These are phyloP conservation scores for Agapornis canus DNA, from an alignment of 2,797 vertebrate genomes.

Conservation along the genomic window DNA sequence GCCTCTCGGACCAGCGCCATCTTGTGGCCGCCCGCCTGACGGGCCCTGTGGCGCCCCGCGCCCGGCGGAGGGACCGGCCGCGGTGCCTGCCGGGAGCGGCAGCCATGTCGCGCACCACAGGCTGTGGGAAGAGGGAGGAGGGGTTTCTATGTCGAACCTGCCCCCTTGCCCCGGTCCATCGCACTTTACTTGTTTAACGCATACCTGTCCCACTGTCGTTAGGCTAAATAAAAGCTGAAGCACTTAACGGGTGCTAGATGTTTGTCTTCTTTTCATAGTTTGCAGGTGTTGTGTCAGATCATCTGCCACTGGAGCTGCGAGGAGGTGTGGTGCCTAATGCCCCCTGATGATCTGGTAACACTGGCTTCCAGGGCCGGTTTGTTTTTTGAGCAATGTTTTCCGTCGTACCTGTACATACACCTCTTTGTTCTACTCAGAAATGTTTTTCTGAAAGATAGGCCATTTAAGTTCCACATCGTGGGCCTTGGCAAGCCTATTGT, in stretches of 20 bases:
- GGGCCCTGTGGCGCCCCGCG: background rate
- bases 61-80: background rate
- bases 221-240: accelerated
- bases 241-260: no score
- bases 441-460: background rate
- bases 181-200: accelerated
- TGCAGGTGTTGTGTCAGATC: accelerated
- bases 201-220: accelerated
- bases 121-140: background rate
- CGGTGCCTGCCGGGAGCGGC: constrained; percentile 47
- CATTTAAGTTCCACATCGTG: background rate
- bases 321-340: background rate
- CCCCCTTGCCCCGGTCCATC: accelerated
- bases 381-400: background rate
- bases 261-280: accelerated
- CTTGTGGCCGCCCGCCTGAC: background rate
- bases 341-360: accelerated
- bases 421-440: background rate
- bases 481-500: background rate
- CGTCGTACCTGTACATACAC: accelerated
- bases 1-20: background rate
- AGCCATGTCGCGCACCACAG: constrained; percentile 23
- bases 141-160: background rate
- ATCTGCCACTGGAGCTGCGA: accelerated
- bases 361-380: background rate